These are phyloP conservation scores for Zygaena filipendulae DNA, from an alignment of 2,888 invertebrate species.

Conservation along the genomic window DNA sequence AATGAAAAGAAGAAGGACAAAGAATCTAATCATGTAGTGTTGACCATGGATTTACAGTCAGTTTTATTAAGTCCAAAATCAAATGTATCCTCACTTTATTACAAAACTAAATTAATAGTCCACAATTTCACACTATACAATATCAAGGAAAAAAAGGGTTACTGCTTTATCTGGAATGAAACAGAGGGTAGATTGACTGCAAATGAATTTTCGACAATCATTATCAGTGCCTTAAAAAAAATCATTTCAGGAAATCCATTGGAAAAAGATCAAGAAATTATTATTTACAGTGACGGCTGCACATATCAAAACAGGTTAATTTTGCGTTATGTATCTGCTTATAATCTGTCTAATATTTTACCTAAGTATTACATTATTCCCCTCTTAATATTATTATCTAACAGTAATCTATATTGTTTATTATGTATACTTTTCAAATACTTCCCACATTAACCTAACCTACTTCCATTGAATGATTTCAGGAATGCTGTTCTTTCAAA, in stretches of 20 bases:
- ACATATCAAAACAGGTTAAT: constrained; percentile 18
- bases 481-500: constrained; percentile 3
- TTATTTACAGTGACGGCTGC: constrained; percentile 14
- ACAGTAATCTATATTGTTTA: too few relatives aligned
- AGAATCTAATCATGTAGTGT: constrained; percentile 10
- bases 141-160: constrained; percentile 13
- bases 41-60: constrained; percentile 14
- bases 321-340: too few relatives aligned
- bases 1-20: constrained; percentile 13
- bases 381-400: too few relatives aligned
- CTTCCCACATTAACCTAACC: too few relatives aligned
- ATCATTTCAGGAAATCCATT: constrained; percentile 5
- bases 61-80: constrained; percentile 12
- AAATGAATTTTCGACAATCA: constrained; percentile 15
- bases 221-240: constrained; percentile 11
- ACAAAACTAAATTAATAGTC: constrained; percentile 13
- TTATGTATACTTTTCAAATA: too few relatives aligned
- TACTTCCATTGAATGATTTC: too few relatives aligned
- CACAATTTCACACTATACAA: constrained; percentile 15
- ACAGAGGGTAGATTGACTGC: constrained; percentile 11
- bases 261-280: constrained; percentile 10
- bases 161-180: constrained; percentile 15
- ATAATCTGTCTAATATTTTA: too few relatives aligned
- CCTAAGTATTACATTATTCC: too few relatives aligned
- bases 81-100: constrained; percentile 13